Conservation (phyloP, 2,888 invertebrate genomes). For the Formica aserva region DNA sequence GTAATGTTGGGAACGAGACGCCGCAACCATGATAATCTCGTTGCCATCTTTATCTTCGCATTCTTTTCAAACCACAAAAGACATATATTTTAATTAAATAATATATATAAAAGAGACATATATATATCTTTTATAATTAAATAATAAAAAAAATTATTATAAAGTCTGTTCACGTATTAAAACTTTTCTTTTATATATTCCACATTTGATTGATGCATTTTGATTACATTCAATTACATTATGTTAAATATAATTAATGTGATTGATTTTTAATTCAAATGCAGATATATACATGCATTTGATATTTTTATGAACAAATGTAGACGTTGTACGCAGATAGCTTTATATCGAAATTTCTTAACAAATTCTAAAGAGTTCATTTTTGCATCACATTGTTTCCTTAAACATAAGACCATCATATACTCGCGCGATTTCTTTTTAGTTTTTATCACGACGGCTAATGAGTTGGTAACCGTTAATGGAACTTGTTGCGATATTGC, state of each 20-base stretch:
- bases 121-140: background rate
- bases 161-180: background rate
- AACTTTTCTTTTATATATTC: background rate
- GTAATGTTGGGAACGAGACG: slow-evolving; percentile 5
- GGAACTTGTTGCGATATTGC: slow-evolving; percentile 24
- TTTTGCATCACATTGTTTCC: background rate
- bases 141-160: background rate
- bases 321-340: background rate
- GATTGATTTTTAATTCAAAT: background rate
- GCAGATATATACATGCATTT: background rate
- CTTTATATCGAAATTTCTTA: background rate
- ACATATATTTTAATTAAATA: background rate
- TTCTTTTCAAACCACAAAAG: background rate
- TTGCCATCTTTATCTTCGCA: background rate
- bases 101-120: background rate
- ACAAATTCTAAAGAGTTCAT: background rate
- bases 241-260: background rate
- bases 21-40: background rate
- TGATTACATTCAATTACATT: background rate
- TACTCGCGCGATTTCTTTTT: background rate
- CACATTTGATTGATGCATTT: background rate
- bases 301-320: background rate
- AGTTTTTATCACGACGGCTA: slow-evolving; percentile 1
- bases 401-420: background rate
- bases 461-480: slow-evolving; percentile 12